These are phyloP conservation scores for Oryzias javanicus DNA, from an alignment of 2,113 vertebrate species.

Conservation along the genomic window DNA sequence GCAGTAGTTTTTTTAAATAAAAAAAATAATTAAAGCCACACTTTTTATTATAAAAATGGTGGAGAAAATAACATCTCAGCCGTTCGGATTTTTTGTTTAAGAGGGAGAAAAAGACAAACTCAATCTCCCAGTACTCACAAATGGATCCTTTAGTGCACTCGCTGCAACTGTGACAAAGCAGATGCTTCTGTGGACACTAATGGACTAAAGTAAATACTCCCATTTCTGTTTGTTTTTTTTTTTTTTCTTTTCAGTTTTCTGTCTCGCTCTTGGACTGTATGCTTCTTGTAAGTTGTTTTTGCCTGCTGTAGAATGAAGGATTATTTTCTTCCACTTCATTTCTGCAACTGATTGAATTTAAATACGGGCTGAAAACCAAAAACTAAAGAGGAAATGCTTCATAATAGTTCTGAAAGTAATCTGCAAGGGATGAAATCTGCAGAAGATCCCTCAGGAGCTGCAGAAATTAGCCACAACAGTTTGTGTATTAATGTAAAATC, in stretches of 20 bases:
- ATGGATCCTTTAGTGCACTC: conserved; percentile 41
- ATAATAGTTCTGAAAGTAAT: conserved; percentile 47
- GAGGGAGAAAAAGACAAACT: neutral
- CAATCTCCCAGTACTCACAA: conserved; percentile 45
- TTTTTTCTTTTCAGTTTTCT: too few relatives aligned
- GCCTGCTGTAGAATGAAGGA: too few relatives aligned
- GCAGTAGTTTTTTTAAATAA: too few relatives aligned
- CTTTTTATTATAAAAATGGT: too few relatives aligned
- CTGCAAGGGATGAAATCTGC: conserved; percentile 15
- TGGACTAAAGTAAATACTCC: conserved; percentile 29
- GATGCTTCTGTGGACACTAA: conserved; percentile 24
- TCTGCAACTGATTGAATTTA: too few relatives aligned
- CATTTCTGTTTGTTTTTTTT: neutral
- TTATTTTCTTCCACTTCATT: too few relatives aligned
- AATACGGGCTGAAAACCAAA: conserved; percentile 24
- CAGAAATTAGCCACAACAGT: conserved; percentile 18
- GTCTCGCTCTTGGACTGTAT: too few relatives aligned
- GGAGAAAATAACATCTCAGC: too few relatives aligned
- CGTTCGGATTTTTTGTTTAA: conserved; percentile 11
- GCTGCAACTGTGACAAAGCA: too few relatives aligned
- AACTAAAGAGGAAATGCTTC: conserved; percentile 38
- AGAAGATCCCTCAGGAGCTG: conserved; percentile 11
- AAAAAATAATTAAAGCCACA: too few relatives aligned
- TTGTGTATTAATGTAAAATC: conserved; percentile 39
- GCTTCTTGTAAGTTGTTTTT: too few relatives aligned